A percentile compares a stretch with the other conserved stretches of the same genome.
Evolutionary conservation across 1,140 invertebrate genomes (phyloP).

Genomic region (Solenopsis invicta): DNA sequence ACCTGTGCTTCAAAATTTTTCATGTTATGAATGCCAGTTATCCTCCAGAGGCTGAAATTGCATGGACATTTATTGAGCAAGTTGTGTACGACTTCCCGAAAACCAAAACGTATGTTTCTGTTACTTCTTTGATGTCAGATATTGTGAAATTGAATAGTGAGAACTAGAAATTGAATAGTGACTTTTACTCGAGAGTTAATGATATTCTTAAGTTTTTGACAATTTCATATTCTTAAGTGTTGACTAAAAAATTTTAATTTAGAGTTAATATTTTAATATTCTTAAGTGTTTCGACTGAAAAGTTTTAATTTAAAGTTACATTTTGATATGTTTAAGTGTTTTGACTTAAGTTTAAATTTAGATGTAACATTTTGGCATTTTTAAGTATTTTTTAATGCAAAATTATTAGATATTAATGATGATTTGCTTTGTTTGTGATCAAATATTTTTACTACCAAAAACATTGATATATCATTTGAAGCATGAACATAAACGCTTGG

Average conservation of each 20-base stretch:
- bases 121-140: conserved; percentile 5
- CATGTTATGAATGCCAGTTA: conserved; percentile 11
- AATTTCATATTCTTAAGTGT: not conserved
- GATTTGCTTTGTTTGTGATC: not conserved
- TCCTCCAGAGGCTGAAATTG: not conserved
- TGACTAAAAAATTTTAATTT: no score
- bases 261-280: no score
- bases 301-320: not conserved
- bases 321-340: conserved; percentile 3
- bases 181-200: no score
- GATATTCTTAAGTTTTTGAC: not conserved
- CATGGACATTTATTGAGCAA: conserved; percentile 8
- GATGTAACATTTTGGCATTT: no score
- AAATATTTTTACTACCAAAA: conserved; percentile 9
- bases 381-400: not conserved
- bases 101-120: conserved; percentile 1
- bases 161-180: no score
- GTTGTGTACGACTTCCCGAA: not conserved
- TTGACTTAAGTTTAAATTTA: no score
- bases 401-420: conserved; percentile 12
- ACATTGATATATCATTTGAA: not conserved
- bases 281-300: no score
- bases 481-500: not conserved
- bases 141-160: not conserved
- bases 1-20: not conserved